A percentile compares a stretch with the other conserved stretches of the same genome.
These are phyloP conservation scores for Protobothrops mucrosquamatus DNA, from an alignment of 2,113 vertebrate genomes.

Conservation along the genomic window DNA sequence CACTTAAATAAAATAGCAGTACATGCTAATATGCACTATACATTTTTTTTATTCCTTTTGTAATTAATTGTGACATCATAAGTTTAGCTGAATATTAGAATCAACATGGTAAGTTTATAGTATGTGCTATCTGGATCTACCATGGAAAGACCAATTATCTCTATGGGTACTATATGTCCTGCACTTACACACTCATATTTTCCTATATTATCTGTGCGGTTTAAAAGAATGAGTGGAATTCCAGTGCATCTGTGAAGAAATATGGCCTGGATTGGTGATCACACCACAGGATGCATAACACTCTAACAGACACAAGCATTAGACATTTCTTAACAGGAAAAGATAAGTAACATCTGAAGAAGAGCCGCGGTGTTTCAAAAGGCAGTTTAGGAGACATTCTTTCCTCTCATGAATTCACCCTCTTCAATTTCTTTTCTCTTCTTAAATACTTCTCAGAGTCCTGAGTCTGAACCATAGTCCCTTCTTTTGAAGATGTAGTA, in stretches of 20 bases:
- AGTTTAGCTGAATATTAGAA: background rate
- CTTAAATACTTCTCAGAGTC: background rate
- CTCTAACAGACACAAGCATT: background rate
- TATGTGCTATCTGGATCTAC: background rate
- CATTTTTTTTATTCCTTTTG: background rate
- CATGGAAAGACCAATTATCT: background rate
- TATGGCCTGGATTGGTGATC: background rate
- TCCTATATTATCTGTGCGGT: background rate
- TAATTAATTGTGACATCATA: background rate
- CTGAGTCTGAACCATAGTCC: background rate
- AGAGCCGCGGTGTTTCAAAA: background rate
- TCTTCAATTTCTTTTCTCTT: background rate
- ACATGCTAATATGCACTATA: background rate
- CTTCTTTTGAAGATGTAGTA: background rate
- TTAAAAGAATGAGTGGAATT: conserved; percentile 22
- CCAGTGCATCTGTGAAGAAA: conserved; percentile 3
- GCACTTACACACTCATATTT: background rate
- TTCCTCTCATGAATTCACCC: conserved; percentile 2
- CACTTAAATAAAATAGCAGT: background rate
- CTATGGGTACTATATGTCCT: background rate
- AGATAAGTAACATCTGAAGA: conserved; percentile 29
- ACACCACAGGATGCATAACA: conserved; percentile 8
- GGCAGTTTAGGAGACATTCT: conserved; percentile 9
- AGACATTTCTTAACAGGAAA: conserved; percentile 27
- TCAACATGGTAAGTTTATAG: background rate